Evolutionary conservation across 2,797 vertebrate species (phyloP).

Genomic region (Taeniopygia guttata): DNA sequence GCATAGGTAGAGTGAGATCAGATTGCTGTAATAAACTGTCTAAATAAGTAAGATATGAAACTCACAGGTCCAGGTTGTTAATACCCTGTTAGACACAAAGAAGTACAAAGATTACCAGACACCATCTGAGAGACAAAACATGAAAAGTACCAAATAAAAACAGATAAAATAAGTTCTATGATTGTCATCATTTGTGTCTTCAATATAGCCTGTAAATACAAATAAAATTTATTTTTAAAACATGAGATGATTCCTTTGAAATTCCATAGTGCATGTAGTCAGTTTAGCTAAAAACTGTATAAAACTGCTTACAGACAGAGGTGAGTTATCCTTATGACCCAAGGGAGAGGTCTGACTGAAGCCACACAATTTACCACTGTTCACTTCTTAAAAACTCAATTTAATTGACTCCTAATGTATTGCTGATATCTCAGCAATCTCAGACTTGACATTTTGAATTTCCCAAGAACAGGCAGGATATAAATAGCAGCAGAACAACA

Average conservation of each 20-base stretch:
- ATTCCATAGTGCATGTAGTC: background rate
- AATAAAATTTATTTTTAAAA: slow-evolving; percentile 5
- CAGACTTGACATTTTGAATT: background rate
- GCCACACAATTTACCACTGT: background rate
- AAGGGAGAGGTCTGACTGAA: slow-evolving; percentile 39
- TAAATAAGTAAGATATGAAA: background rate
- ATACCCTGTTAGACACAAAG: background rate
- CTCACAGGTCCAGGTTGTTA: background rate
- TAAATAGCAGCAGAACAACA: slow-evolving; percentile 42
- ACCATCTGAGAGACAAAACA: background rate
- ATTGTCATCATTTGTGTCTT: background rate
- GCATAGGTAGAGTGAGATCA: background rate
- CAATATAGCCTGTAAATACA: slow-evolving; percentile 20
- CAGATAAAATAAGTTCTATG: background rate
- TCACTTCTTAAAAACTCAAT: background rate
- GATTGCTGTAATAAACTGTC: background rate
- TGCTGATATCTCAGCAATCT: background rate
- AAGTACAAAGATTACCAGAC: background rate
- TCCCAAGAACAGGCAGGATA: background rate
- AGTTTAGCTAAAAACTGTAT: background rate
- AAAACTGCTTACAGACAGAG: background rate
- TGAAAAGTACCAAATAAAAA: background rate
- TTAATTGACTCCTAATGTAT: background rate
- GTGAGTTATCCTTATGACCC: background rate
- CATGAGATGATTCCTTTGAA: background rate